Base-by-base conservation (phyloP, 2,113 vertebrate genomes). In the Halcyon malimbica region DNA sequence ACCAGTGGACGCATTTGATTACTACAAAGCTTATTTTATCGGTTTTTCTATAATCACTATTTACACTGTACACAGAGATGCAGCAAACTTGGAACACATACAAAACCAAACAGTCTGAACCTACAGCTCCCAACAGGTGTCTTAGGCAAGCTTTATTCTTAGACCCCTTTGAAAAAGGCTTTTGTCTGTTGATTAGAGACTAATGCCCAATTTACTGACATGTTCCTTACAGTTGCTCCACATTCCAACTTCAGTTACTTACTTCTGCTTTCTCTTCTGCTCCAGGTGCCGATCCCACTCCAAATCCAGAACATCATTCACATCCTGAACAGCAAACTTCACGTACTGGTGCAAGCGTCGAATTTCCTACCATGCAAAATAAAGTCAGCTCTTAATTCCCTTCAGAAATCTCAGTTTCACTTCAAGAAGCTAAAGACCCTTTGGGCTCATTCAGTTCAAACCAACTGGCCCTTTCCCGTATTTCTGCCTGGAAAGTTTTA, bases 241-340 rank as follows among this genome's bases (percentile, higher is more conserved):
- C 9, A n/a, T 25, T 90, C 51, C 54, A 69, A 10, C 11, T 76
- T 80, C n/a, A 28, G 21, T 9, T 3, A 53, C 98, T 97, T 86
- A 99, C 99, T 98, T 99, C 69, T 99, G 98, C 60, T 98, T 99
- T 67, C 97, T 99, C 93, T 98, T 99, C 94, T 99, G 98, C 67
- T 99, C 99, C 98, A 99, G 93, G 87, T 99, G 98, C 62, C 98
- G 98, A 71, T 99, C 99, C 99, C 99, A 99, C 85, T 99, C 99
- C 92, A 99, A 94, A 96, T 99, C 99, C 83, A 99, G 93, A 23
- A 99, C 99, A 0, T 99, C 99, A 25, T 99, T 99, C 79, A 99
- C 99, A 41, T 99, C 99, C 94, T 99, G 99, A 78, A 99, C 99
- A 24, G 99, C 98, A 96, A 99, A 99, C 74, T 98, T 99, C 29